These are phyloP conservation scores for Lamellibrachia luymesi DNA, from an alignment of 1,140 invertebrate species.

Conservation along the genomic window DNA sequence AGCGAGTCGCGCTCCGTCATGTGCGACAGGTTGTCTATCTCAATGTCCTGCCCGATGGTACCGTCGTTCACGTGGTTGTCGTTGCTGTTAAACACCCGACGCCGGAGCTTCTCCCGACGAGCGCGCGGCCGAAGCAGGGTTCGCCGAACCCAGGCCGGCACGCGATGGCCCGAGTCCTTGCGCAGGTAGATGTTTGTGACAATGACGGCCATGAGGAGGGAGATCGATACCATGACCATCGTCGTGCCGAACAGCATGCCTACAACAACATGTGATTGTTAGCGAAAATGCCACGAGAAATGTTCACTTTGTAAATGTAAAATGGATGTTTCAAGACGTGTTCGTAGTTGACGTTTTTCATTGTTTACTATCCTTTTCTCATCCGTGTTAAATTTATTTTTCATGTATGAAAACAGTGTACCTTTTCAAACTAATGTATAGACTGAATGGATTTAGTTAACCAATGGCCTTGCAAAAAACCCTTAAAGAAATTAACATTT, in stretches of 20 bases:
- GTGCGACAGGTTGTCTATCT: constrained; percentile 25
- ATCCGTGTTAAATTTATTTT: not conserved
- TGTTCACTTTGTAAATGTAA: not conserved
- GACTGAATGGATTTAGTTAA: too few species aligned
- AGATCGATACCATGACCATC: constrained; percentile 35
- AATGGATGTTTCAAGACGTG: not conserved
- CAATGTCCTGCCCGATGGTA: constrained; percentile 2
- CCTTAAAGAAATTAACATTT: too few species aligned
- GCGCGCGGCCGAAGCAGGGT: constrained; percentile 12
- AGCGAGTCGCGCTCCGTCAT: constrained; percentile 14
- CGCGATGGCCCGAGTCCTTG: constrained; percentile 25
- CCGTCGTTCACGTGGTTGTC: constrained; percentile 5
- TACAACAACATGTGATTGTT: constrained; percentile 5
- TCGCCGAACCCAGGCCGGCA: constrained; percentile 18
- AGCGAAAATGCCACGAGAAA: not conserved
- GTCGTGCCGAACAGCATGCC: constrained; percentile 32
- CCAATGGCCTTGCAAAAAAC: too few species aligned
- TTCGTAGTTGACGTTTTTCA: too few species aligned
- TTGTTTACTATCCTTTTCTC: not conserved
- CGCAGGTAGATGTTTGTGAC: constrained; percentile 33
- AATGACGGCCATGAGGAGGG: constrained; percentile 33
- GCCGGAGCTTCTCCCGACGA: not conserved
- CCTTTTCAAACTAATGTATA: too few species aligned
- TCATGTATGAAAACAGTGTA: too few species aligned
- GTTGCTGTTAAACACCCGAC: not conserved